These are phyloP conservation scores for Sebastes cheni DNA, from an alignment of 2,797 vertebrate species.

Conservation along the genomic window DNA sequence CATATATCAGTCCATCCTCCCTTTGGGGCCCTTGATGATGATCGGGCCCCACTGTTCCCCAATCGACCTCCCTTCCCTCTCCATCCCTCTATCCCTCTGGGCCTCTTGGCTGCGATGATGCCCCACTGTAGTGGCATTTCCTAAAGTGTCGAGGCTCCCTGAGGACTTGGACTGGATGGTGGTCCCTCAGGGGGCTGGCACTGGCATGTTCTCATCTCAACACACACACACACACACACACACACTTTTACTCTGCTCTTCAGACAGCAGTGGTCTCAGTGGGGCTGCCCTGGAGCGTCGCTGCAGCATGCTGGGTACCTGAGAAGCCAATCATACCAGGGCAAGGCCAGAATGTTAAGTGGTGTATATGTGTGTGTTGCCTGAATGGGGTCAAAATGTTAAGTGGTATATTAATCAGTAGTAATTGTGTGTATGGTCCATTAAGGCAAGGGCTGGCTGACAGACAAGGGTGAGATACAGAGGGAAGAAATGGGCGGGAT, in stretches of 20 bases:
- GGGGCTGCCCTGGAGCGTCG: constrained; percentile 60
- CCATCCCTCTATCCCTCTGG: constrained; percentile 21
- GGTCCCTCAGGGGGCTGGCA: constrained; percentile 54
- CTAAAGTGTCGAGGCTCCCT: constrained; percentile 56
- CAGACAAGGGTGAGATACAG: constrained; percentile 37
- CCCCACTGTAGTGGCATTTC: constrained; percentile 66
- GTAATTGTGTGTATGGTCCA: constrained; percentile 77
- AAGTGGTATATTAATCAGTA: constrained; percentile 78
- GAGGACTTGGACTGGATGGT: constrained; percentile 56
- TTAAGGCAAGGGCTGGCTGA: constrained; percentile 65
- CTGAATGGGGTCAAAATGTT: constrained; percentile 70
- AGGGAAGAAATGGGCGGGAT: not conserved
- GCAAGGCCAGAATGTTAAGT: constrained; percentile 71
- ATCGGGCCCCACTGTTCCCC: constrained; percentile 9
- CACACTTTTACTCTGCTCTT: constrained; percentile 45
- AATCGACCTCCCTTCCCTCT: not conserved
- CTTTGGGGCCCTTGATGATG: constrained; percentile 53
- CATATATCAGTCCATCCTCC: constrained; percentile 29
- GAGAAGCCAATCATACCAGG: constrained; percentile 63
- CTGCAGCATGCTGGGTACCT: constrained; percentile 71
- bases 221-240: constrained; percentile 27
- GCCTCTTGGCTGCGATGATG: constrained; percentile 46
- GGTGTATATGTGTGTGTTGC: constrained; percentile 23
- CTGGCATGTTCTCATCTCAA: constrained; percentile 35
- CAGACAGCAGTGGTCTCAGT: constrained; percentile 73